phyloP scores from a whole-genome alignment of 1,140 invertebrate genomes.

The Leptoteleia sp. region DNA sequence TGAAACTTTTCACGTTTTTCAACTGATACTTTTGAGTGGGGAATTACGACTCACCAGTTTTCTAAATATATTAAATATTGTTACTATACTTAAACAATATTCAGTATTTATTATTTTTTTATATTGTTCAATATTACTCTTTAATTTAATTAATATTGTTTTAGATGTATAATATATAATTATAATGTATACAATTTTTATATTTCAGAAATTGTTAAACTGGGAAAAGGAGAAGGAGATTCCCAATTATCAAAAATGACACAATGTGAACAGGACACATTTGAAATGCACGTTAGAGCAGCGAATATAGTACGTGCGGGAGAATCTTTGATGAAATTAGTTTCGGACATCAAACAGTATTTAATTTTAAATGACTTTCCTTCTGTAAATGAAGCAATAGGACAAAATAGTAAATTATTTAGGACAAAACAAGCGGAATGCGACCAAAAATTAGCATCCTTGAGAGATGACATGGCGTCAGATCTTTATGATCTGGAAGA shows the following conservation, averaged over 20 bases:
- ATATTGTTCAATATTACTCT: no score
- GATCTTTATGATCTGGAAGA: constrained; percentile 98
- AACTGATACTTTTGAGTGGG: no score
- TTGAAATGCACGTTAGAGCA: constrained; percentile 97
- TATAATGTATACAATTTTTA: no score
- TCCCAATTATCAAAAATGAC: constrained; percentile 93
- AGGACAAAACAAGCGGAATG: constrained; percentile 94
- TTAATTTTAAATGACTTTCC: constrained; percentile 98
- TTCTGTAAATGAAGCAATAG: constrained; percentile 97
- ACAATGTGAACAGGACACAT: constrained; percentile 96
- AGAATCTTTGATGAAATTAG: constrained; percentile 97
- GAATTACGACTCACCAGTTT: no score
- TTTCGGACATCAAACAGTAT: constrained; percentile 98
- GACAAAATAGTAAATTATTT: constrained; percentile 94
- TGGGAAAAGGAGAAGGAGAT: constrained; percentile 96
- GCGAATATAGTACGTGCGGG: constrained; percentile 97
- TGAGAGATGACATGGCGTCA: constrained; percentile 96
- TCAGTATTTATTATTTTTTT: no score
- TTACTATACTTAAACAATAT: no score
- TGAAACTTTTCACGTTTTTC: no score
- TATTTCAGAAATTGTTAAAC: constrained; percentile 92
- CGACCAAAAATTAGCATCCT: constrained; percentile 94
- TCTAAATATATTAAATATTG: no score
- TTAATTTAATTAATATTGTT: no score
- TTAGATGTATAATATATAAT: no score